Base-by-base conservation (phyloP, 2,888 invertebrate species). In the Limnephilus rhombicus region DNA sequence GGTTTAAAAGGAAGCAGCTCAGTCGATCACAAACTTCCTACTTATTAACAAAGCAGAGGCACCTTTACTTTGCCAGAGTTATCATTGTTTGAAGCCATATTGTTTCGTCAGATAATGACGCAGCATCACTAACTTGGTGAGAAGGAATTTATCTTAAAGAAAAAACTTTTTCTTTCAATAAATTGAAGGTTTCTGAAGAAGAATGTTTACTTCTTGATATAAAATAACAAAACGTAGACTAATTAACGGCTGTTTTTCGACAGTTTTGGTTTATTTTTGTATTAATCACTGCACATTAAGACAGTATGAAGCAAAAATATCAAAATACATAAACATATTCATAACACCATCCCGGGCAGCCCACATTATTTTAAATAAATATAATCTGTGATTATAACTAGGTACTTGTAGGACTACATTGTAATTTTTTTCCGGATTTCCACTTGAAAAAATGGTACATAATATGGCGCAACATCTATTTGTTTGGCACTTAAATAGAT, bases 11-110 rank as follows among this genome's bases (percentile, higher is more conserved):
- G 29, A 82, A 82, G 82, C 82, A 82, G 5, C n/a, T 68, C 68
- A 31, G 82, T 82, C 82, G 18, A 31, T 82, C 82, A 82, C 82
- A 82, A 82, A 82, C 82, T 82, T 82, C 31, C 31, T 31, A 31
- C 82, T 82, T 82, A 82, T 82, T 82, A 31, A 34, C 29, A 82
- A 31, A 82, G 82, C 34, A 34, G 18, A 18, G 82, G 34, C 29
- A 82, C 82, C 34, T 82, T 82, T 82, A 82, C 82, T 82, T 82
- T 82, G 82, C 82, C 82, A 24, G 34, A 82, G 34, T 82, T 82
- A 34, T 31, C 82, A 82, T 82, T 82, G 82, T 82, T 82, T 82
- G 18, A 82, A 82, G 31, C 82, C 82, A 82, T 34, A 82, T 82
- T 82, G 82, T 82, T 82, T 82, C 82, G 29, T 82, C 18, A 34